A percentile compares a stretch with the other conserved stretches of the same genome.
These are phyloP conservation scores for Montifringilla adamsi DNA, from an alignment of 2,113 vertebrate genomes.

Conservation along the genomic window DNA sequence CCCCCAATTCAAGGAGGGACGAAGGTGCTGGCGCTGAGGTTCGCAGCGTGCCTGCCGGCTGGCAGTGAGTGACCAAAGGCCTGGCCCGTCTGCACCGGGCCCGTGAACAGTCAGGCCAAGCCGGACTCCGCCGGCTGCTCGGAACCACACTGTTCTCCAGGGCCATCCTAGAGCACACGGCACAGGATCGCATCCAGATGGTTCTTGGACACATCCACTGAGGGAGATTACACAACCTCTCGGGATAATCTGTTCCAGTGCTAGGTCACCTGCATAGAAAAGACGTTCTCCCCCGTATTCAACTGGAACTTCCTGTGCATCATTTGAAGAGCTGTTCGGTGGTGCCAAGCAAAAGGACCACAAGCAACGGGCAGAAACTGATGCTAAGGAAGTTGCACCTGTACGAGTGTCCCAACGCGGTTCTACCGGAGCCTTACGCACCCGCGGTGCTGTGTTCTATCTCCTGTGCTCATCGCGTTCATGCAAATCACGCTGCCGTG, in stretches of 20 bases:
- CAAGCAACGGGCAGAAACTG: background rate
- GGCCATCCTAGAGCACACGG: background rate
- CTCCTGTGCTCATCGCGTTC: too few relatives aligned
- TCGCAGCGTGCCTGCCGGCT: fast-evolving
- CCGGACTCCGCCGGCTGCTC: background rate
- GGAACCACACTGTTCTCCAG: background rate
- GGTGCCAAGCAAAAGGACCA: too few relatives aligned
- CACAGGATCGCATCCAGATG: background rate
- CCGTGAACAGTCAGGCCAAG: background rate
- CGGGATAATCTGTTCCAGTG: background rate
- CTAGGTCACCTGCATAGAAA: fast-evolving
- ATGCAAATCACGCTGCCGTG: fast-evolving
- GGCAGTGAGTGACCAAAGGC: fast-evolving
- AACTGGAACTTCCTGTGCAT: background rate
- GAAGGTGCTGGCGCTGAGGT: fast-evolving
- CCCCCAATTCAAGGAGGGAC: fast-evolving
- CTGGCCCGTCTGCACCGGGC: fast-evolving
- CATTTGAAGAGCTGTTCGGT: background rate
- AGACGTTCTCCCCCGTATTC: background rate
- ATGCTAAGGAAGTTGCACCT: background rate
- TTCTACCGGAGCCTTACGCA: too few relatives aligned
- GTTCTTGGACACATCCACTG: background rate
- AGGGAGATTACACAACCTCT: background rate
- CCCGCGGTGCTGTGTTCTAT: background rate
- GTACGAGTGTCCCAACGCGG: too few relatives aligned